Evolutionary conservation across 2,888 invertebrate species (phyloP).

Genomic region (Philaethria dido): DNA sequence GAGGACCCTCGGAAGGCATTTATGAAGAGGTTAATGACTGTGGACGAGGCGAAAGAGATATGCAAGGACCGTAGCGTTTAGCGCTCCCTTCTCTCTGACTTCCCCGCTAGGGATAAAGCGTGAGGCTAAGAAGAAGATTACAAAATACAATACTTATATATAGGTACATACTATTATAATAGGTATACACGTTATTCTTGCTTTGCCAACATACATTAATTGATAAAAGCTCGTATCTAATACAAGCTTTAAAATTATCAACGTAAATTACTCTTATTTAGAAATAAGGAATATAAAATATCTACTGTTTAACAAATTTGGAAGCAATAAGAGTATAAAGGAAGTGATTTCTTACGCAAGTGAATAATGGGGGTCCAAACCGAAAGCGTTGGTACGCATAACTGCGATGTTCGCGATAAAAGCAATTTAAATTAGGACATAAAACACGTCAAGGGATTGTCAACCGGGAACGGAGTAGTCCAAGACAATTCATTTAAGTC

Average conservation of each 20-base stretch:
- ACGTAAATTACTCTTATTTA: background rate
- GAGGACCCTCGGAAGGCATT: too few species aligned
- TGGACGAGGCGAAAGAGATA: too few species aligned
- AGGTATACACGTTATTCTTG: too few species aligned
- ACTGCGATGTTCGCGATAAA: conserved; percentile 66
- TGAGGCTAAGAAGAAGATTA: too few species aligned
- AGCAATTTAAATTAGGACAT: conserved; percentile 59
- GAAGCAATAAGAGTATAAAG: conserved; percentile 42
- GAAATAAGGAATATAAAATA: conserved; percentile 7
- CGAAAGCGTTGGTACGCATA: conserved; percentile 47
- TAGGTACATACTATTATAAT: too few species aligned
- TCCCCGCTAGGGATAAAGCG: too few species aligned
- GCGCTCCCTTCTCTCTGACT: too few species aligned
- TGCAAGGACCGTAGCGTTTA: too few species aligned
- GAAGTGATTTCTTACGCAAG: conserved; percentile 60
- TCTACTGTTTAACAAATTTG: conserved; percentile 16
- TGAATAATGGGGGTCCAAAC: conserved; percentile 57
- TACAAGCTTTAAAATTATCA: background rate
- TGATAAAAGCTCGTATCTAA: background rate
- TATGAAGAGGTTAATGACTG: too few species aligned
- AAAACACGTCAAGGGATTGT: conserved; percentile 76
- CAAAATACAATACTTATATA: too few species aligned
- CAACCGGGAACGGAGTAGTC: conserved; percentile 63
- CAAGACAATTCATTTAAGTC: conserved; percentile 66
- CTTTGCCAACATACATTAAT: too few species aligned